Conservation (phyloP, 2,113 vertebrate genomes). For the Salvelinus namaycush region DNA sequence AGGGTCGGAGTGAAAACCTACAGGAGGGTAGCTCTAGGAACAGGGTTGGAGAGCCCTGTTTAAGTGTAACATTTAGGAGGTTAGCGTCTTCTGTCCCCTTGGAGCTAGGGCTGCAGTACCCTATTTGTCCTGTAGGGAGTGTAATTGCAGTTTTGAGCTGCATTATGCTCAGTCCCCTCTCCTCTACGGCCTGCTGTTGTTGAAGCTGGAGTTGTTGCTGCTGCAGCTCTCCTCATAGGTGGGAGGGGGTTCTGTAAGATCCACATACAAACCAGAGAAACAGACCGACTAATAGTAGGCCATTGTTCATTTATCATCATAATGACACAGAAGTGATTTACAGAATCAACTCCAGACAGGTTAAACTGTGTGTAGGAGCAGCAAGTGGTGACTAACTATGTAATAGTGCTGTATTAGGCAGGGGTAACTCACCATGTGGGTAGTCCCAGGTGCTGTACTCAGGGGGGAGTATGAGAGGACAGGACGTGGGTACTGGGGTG, state of each 20-base stretch:
- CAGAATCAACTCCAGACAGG: not conserved
- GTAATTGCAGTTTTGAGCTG: conserved; percentile 10
- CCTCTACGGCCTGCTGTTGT: conserved; percentile 65
- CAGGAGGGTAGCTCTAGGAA: too few relatives aligned
- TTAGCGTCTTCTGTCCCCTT: conserved; percentile 8
- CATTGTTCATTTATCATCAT: not conserved
- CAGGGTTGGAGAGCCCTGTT: too few relatives aligned
- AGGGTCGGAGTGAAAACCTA: too few relatives aligned
- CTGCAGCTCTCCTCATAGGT: conserved; percentile 96
- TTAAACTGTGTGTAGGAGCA: not conserved
- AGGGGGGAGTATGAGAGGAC: conserved; percentile 86
- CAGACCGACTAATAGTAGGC: not conserved
- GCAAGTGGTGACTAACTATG: not conserved
- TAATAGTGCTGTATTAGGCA: not conserved
- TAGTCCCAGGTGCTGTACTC: conserved; percentile 95
- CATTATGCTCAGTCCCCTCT: not conserved
- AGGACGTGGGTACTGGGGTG: conserved; percentile 82
- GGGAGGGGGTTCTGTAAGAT: conserved; percentile 88
- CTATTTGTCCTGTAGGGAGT: conserved; percentile 32
- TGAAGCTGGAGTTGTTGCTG: conserved; percentile 76
- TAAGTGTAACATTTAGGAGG: conserved; percentile 28
- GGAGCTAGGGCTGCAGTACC: conserved; percentile 23
- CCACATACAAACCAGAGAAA: conserved; percentile 1
- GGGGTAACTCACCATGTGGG: conserved; percentile 78
- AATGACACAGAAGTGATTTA: not conserved